Evolutionary conservation across 2,888 invertebrate genomes (phyloP).

Genomic region (Phania funesta): DNA sequence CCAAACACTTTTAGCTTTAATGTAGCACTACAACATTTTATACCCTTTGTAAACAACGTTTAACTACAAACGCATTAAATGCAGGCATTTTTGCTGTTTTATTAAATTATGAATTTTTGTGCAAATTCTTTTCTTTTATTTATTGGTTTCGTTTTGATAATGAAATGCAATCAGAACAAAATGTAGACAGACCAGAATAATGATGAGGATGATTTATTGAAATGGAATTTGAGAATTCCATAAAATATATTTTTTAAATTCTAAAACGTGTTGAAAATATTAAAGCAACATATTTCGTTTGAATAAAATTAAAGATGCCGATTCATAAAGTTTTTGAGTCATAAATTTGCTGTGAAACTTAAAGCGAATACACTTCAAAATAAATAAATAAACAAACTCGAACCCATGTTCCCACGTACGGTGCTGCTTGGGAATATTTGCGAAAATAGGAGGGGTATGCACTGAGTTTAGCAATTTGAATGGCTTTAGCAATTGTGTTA

Average conservation of each 20-base stretch:
- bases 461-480: too few species aligned
- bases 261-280: constrained; percentile 42
- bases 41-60: too few species aligned
- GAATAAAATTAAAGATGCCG: neutral
- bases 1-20: too few species aligned
- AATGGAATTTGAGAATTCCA: constrained; percentile 40
- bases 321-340: too few species aligned
- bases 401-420: too few species aligned
- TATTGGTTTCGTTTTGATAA: neutral
- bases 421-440: too few species aligned
- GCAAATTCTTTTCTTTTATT: constrained; percentile 12
- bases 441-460: too few species aligned
- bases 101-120: constrained; percentile 61
- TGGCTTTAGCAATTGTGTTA: too few species aligned
- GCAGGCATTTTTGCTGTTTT: constrained; percentile 2
- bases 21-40: too few species aligned
- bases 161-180: constrained; percentile 47
- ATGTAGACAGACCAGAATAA: neutral
- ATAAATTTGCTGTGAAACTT: too few species aligned
- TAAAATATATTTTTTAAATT: constrained; percentile 35
- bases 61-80: neutral
- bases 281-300: neutral
- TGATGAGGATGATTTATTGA: constrained; percentile 23
- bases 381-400: too few species aligned
- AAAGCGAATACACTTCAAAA: too few species aligned